Evolutionary conservation across 2,113 vertebrate genomes (phyloP), one percentile per base, ranked within the genome.

Genomic region (Columba janthina): DNA sequence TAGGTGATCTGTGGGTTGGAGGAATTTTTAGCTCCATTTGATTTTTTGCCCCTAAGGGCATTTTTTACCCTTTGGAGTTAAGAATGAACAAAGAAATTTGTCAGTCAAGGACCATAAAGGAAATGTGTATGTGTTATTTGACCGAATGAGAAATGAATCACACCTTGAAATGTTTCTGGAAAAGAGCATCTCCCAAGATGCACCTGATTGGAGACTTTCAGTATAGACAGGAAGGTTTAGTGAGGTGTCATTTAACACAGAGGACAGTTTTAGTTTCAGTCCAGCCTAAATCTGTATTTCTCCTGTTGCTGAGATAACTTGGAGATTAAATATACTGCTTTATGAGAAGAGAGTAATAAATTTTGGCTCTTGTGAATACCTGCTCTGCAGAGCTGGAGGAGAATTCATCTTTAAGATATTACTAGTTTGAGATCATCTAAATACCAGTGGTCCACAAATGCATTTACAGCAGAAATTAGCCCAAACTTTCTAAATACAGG

Each of bases 181-280:
- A 93, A 88, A 93, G 94, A 84, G 83, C 79, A 77, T 11, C 65
- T 93, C 79, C 83, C 65, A 18, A 15, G 83, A 17, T 71, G 57
- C 12, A 8, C 46, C 56, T 0, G 0, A 22, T 6, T 60, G 75
- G 66, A 76, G 73, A 26, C 51, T 42, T 25, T 34, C 25, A 5
- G 40, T 15, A 2, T 5, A 29, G 74, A 50, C 1, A 22, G 85
- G 26, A 51, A 77, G 64, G 79, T 77, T 80, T 26, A 31, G 22
- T 22, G 2, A 70, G 44, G 44, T 88, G 50, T 70, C 38, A 10
- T 38, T 66, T 17, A 65, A 17, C 0, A 4, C 8, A 48, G 38
- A 38, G 38, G 29, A 46, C 44, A 64, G 5, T 31, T 62, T 32
- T n/a, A 19, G 22, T 53, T 74, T 58, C 65, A 85, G 42, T 26